Base-by-base conservation (phyloP, 2,797 vertebrate genomes). In the Pempheris klunzingeri region DNA sequence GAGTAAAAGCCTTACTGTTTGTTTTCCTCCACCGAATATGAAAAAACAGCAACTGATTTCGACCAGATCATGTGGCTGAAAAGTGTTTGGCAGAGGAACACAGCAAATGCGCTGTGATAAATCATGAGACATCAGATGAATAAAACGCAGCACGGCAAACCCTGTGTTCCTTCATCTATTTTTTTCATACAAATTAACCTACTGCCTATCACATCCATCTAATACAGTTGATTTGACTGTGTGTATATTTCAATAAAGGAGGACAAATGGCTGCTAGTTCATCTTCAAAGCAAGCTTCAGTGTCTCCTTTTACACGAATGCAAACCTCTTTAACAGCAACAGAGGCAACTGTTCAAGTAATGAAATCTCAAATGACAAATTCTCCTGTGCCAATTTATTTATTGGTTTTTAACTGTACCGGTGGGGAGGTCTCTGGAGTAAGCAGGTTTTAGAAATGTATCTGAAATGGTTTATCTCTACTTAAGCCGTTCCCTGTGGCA, bases 381-480 rank as follows among this genome's bases (percentile, higher is more conserved):
- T 22, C 24, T 64, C 20, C 17, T 54, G 28, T 54, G 18, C 28
- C 58, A 46, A 77, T 75, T 62, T 47, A 32, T n/a, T n/a, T n/a
- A n/a, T n/a, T 71, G 58, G 26, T 4, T 32, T 69, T 66, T 74
- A 26, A 43, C 36, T 55, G 46, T 70, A 47, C 20, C 1, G 12
- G 62, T 43, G 9, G 32, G 47, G 55, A 78, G 26, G 30, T 73
- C 69, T 79, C 74, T 59, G 34, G 50, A 53, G 78, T 26, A 38
- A 38, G 57, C 17, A 5, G 63, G 53, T 83, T 74, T 72, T 30
- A 46, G 50, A 71, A 78, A 80, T 61, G 8, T 77, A 84, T 78
- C 64, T 43, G 46, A 61, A 77, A 81, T 28, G 62, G 73, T 79
- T 84, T 49, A 74, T 76, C 50, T 68, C n/a, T 49, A 84, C 62